These are phyloP conservation scores for Catharus minimus DNA, from an alignment of 2,113 vertebrate species.

Conservation along the genomic window DNA sequence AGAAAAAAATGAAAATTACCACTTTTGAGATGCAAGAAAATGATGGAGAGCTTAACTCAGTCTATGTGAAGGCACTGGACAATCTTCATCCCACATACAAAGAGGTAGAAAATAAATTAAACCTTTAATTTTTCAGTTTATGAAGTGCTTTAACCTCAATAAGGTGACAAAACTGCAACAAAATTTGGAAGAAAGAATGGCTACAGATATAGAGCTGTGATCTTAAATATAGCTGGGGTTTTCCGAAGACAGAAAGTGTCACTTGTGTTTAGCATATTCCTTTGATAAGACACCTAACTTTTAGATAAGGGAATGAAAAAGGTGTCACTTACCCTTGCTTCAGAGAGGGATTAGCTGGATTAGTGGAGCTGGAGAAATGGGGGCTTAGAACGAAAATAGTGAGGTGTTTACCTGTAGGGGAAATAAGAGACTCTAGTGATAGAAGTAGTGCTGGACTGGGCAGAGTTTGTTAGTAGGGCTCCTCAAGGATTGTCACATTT, in stretches of 20 bases:
- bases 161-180: neutral
- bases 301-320: slow-evolving; percentile 6
- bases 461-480: neutral
- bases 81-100: neutral
- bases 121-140: neutral
- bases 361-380: neutral
- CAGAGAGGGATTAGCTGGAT: slow-evolving; percentile 44
- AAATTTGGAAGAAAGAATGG: neutral
- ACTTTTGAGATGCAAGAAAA: neutral
- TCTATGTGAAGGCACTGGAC: neutral
- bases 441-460: neutral
- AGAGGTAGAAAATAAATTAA: neutral
- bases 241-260: neutral
- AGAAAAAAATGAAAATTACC: neutral
- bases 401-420: neutral
- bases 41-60: neutral
- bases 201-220: neutral
- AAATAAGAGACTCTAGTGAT: neutral
- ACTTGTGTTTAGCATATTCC: slow-evolving; percentile 5
- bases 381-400: neutral
- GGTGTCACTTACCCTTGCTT: slow-evolving; percentile 7
- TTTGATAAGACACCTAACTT: slow-evolving; percentile 5
- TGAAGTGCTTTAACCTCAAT: neutral
- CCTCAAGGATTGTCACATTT: neutral
- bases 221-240: neutral